Conservation (phyloP, 2,797 vertebrate species). For the Rhinella marina region DNA sequence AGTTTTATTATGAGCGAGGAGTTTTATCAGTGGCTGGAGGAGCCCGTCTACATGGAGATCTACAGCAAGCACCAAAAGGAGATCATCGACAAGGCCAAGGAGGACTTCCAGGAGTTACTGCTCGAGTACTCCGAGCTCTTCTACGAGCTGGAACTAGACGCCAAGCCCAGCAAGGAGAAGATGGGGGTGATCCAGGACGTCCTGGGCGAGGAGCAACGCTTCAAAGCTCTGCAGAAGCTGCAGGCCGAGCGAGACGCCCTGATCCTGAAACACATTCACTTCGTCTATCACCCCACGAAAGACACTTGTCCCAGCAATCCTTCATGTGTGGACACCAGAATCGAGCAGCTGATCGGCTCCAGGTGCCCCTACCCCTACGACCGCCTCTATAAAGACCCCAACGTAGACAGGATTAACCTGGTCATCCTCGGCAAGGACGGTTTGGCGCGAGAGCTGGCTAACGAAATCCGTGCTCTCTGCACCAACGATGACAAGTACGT, state of each 20-base stretch:
- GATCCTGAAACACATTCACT: constrained; percentile 96
- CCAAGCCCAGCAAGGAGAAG: constrained; percentile 98
- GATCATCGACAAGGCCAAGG: constrained; percentile 93
- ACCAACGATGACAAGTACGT: constrained; percentile 92
- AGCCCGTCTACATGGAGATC: constrained; percentile 89
- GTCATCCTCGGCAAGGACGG: constrained; percentile 97
- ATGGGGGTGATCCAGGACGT: constrained; percentile 97
- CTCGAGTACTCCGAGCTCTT: constrained; percentile 97
- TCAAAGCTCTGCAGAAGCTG: constrained; percentile 94
- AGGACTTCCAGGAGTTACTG: constrained; percentile 96
- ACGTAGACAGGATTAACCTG: constrained; percentile 89
- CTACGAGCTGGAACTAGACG: constrained; percentile 95
- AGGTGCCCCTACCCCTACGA: constrained; percentile 84
- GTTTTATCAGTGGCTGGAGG: constrained; percentile 94
- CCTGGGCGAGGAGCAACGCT: constrained; percentile 91
- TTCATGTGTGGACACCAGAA: constrained; percentile 86
- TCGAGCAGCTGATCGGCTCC: constrained; percentile 86
- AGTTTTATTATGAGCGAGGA: constrained; percentile 98
- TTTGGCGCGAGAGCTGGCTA: constrained; percentile 91
- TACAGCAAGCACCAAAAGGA: constrained; percentile 95
- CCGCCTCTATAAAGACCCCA: constrained; percentile 81
- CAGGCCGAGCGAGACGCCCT: constrained; percentile 95
- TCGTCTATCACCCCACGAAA: constrained; percentile 96
- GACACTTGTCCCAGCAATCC: constrained; percentile 93
- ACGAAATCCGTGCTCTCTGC: constrained; percentile 95